phyloP scores from a whole-genome alignment of 2,888 invertebrate genomes.

The Trachelus troglodyta region DNA sequence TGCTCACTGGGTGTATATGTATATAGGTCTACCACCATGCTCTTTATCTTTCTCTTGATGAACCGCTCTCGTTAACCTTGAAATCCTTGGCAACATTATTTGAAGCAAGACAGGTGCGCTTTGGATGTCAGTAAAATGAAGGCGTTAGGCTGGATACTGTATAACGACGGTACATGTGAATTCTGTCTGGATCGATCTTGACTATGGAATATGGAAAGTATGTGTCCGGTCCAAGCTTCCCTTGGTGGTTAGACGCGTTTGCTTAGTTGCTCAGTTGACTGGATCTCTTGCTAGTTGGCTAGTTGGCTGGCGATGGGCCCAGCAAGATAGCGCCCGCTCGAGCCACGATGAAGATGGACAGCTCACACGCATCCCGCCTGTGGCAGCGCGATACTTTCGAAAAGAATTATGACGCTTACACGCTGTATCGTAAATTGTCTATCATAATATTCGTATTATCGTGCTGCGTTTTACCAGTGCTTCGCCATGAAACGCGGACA shows the following conservation, averaged over 20 bases:
- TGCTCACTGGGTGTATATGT: neutral
- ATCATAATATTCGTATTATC: constrained; percentile 51
- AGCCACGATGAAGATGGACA: neutral
- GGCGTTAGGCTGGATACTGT: neutral
- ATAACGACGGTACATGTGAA: neutral
- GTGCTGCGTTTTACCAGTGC: constrained; percentile 27
- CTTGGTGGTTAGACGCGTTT: neutral
- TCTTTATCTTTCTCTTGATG: neutral
- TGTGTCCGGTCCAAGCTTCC: neutral
- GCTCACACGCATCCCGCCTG: constrained; percentile 5
- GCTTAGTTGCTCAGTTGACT: neutral
- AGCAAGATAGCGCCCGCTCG: neutral
- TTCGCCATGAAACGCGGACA: constrained; percentile 33
- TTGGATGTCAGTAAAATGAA: neutral
- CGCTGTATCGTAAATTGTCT: constrained; percentile 43
- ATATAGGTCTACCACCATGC: neutral
- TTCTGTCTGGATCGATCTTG: neutral
- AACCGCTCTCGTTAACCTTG: neutral
- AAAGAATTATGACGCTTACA: constrained; percentile 19
- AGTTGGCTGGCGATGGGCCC: neutral
- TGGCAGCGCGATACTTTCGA: neutral
- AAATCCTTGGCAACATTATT: neutral
- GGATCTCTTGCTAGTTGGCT: neutral
- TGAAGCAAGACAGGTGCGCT: neutral
- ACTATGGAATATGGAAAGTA: too few species aligned